phyloP scores from a whole-genome alignment of 2,888 invertebrate species.

The Archips xylosteana region DNA sequence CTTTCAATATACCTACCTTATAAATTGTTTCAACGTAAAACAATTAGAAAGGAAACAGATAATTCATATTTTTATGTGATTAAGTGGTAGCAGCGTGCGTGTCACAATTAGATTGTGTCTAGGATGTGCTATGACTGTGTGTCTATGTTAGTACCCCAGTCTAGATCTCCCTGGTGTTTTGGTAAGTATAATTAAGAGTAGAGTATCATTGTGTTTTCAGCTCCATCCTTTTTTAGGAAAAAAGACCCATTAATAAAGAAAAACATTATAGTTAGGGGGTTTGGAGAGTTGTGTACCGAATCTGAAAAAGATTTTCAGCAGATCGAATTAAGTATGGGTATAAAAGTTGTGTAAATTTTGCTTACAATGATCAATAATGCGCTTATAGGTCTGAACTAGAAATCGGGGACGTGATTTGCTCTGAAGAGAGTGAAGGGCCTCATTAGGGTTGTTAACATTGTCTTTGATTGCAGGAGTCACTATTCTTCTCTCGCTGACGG shows the following conservation, averaged over 20 bases:
- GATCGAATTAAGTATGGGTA: neutral
- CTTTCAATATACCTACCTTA: neutral
- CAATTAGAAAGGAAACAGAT: neutral
- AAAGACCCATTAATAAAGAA: constrained; percentile 18
- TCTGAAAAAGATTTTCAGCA: neutral
- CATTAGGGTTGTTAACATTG: constrained; percentile 81
- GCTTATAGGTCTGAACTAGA: neutral
- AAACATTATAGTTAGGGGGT: constrained; percentile 29
- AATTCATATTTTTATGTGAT: neutral
- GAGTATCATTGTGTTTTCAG: constrained; percentile 50
- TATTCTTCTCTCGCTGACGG: constrained; percentile 99
- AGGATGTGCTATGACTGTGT: constrained; percentile 67
- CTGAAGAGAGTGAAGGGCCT: constrained; percentile 39
- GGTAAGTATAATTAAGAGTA: constrained; percentile 61
- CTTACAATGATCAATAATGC: neutral
- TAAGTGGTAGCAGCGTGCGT: constrained; percentile 59
- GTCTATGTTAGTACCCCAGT: constrained; percentile 47
- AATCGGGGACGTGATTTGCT: constrained; percentile 5
- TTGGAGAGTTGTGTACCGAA: constrained; percentile 60
- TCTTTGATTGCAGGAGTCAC: constrained; percentile 97
- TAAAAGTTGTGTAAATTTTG: neutral
- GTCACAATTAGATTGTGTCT: constrained; percentile 63
- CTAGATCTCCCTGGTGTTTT: constrained; percentile 48
- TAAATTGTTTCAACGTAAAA: neutral
- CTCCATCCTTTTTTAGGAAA: constrained; percentile 49